These are phyloP conservation scores for Thecophora atra DNA, from an alignment of 2,888 invertebrate species.

Conservation along the genomic window DNA sequence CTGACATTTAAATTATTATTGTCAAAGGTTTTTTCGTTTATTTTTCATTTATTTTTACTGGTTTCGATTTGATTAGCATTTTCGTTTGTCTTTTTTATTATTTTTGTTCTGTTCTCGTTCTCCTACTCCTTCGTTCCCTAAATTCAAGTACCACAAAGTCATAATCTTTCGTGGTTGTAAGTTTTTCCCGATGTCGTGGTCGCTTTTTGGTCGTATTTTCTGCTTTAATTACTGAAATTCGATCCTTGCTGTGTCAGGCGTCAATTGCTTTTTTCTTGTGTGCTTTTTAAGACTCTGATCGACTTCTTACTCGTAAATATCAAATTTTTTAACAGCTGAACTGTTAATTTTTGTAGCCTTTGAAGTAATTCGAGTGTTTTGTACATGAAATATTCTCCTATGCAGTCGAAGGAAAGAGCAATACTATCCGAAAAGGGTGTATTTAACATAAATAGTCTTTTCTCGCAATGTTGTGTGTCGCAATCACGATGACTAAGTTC, in stretches of 20 bases:
- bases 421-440: conserved; percentile 15
- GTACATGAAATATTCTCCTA: background rate
- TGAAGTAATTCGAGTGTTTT: conserved; percentile 16
- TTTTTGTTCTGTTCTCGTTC: background rate
- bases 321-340: conserved; percentile 19
- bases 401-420: background rate
- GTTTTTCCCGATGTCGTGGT: background rate
- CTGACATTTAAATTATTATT: no score
- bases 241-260: conserved; percentile 28
- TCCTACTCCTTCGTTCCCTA: background rate
- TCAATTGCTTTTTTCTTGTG: conserved; percentile 12
- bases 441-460: conserved; percentile 7
- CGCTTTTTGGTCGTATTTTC: background rate
- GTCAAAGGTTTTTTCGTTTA: no score
- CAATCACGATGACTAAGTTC: no score
- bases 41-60: no score
- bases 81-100: background rate
- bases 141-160: background rate
- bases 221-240: conserved; percentile 13
- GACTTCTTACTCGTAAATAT: conserved; percentile 5
- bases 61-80: no score
- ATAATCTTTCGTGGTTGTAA: no score
- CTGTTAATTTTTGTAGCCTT: background rate
- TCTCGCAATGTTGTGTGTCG: no score
- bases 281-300: background rate